Conservation (phyloP, 2,797 vertebrate species). For the Scarus forsteni region DNA sequence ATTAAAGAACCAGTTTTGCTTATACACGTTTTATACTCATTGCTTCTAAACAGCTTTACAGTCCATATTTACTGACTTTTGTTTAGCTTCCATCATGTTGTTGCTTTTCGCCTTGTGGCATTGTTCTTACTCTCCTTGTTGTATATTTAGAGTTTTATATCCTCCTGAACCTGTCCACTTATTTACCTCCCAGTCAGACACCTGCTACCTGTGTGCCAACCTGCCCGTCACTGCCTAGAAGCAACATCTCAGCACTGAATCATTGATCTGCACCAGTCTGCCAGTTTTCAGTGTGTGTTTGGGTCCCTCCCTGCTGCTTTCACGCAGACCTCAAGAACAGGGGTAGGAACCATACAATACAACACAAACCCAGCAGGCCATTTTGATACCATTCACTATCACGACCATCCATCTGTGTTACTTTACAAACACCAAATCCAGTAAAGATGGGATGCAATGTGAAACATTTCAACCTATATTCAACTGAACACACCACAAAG, state of each 20-base stretch:
- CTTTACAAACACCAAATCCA: not conserved
- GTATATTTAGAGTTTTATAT: not conserved
- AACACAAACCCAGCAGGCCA: not conserved
- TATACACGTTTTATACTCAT: not conserved
- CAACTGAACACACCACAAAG: too few relatives aligned
- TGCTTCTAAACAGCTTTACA: not conserved
- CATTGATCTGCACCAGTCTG: constrained; percentile 1
- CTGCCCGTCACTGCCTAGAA: not conserved
- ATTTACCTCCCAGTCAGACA: not conserved
- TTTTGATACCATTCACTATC: not conserved
- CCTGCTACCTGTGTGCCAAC: constrained; percentile 2
- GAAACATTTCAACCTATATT: too few relatives aligned
- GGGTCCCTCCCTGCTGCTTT: not conserved
- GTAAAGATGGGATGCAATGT: too few relatives aligned
- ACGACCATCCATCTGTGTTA: not conserved
- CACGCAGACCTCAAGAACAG: not conserved
- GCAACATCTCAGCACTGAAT: not conserved
- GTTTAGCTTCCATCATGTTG: not conserved
- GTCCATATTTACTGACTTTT: not conserved
- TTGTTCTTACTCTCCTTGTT: not conserved
- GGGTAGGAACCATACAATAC: not conserved
- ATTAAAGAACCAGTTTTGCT: not conserved
- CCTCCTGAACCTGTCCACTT: not conserved
- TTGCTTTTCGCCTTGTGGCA: not conserved
- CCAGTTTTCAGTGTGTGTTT: not conserved